Evolutionary conservation across 2,888 invertebrate species (phyloP), one percentile per base, ranked within the genome.

Genomic region (Limenitis camilla): DNA sequence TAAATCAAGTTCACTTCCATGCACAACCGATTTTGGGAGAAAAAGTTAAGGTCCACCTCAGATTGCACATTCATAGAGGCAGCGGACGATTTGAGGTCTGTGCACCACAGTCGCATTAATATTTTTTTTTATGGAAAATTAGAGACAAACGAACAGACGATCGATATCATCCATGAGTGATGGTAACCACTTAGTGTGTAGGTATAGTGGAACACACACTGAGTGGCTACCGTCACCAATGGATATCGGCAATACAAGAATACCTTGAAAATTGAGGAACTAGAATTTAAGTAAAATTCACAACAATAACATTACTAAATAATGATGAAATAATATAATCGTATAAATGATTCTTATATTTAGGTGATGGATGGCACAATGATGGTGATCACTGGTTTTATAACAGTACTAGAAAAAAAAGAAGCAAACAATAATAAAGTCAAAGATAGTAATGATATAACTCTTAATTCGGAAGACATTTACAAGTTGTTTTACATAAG

Each of bases 31-130:
- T 91, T 9, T 39, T 81, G 35, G 65, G 69, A 0, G 82, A 89
- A 46, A 89, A 90, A 36, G 89, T 88, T 31, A 76, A 68, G 8
- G 65, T 91, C 5, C 81, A 83, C 8, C 72, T 92, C 5, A 85
- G 74, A 3, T 78, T 92, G 0, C 85, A 88, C 74, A 71, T 92
- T 30, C 90, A 91, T 43, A 89, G 89, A 65, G 91, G 90, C 52
- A 89, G 81, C 29, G 91, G 91, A 2, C 71, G 73, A 30, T 91
- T 91, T 68, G 90, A 91, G 78, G 90, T 89, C 63, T 36, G 4
- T 27, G 11, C n/a, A 30, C n/a, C 4, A 4, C 2, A 5, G 5
- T 19, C 11, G 11, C 5, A 39, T 9, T 5, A 3, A n/a, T n/a
- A n/a, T 8, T 31, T 5, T 30, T 11, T 1, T 29, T 8, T 38